Evolutionary conservation across 1,140 invertebrate species (phyloP), one percentile per base, ranked within the genome.

Genomic region (Condylostylus longicornis): DNA sequence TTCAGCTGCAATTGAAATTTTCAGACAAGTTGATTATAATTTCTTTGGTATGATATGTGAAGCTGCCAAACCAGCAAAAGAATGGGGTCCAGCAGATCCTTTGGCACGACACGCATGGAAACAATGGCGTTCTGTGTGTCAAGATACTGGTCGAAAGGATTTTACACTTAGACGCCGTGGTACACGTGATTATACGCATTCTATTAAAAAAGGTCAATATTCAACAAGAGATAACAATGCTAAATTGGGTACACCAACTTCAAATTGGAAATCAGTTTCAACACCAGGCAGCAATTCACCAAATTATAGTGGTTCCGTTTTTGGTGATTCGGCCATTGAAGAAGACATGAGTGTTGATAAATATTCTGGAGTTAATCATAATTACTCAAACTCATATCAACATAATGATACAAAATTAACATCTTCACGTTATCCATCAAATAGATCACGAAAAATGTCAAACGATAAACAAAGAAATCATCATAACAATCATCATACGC

Each of bases 151-250:
- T 1, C 61, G 67, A 33, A 50, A 66, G 15, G 71, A 73, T 44
- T 72, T 71, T 33, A 72, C 71, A 0, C 45, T 73, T 18, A 65
- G 68, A 31, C 51, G 71, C n/a, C 55, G 68, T 1, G 70, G 71
- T 8, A 73, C 71, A 0, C 57, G 66, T 18, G 71, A 72, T 29
- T 73, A 72, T 42, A 72, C 71, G 2, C 67, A 68, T 51, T 70
- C 68, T 2, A 65, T 72, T 20, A 70, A 69, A 43, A 54, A 55
- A 32, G 54, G 54, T 0, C 44, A 46, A 31, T 43, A 45, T 19
- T 42, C 39, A 4, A 43, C 25, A 8, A 22, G 29, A 1, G 2
- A 37, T 46, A 5, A 17, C 28, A 14, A 17, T 4, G 17, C 46
- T 46, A 17, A 36, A 29, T 5, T 37, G 42, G 27, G 32, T 31